Conservation (phyloP, 2,888 invertebrate genomes). For the Eilema sororculum region DNA sequence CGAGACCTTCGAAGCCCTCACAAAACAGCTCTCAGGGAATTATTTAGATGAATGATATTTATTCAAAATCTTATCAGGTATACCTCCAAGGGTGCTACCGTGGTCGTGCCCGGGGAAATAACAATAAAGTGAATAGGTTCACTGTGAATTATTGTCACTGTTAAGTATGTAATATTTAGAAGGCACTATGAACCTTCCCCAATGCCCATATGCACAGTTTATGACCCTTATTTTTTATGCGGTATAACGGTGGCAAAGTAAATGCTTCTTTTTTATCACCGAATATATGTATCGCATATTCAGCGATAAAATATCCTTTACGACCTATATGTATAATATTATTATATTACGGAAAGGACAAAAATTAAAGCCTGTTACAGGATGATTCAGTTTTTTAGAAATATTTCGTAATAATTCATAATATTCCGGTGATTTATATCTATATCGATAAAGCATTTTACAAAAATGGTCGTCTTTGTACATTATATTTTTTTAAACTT, state of each 20-base stretch:
- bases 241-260: neutral
- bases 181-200: neutral
- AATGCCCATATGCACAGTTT: neutral
- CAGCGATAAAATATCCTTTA: neutral
- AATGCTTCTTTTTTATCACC: constrained; percentile 2
- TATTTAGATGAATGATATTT: constrained; percentile 10
- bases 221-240: constrained; percentile 13
- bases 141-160: constrained; percentile 10
- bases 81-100: neutral
- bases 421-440: no score
- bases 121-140: constrained; percentile 44
- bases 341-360: neutral
- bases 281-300: constrained; percentile 2
- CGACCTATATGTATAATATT: neutral
- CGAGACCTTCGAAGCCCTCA: neutral
- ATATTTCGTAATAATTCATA: no score
- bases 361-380: neutral
- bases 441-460: no score
- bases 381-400: no score
- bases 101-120: constrained; percentile 45
- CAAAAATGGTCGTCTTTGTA: no score
- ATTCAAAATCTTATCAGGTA: constrained; percentile 16
- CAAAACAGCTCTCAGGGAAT: neutral
- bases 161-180: constrained; percentile 13
- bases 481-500: no score